Base-by-base conservation (phyloP, 2,797 vertebrate genomes). In the Aeoliscus strigatus region DNA sequence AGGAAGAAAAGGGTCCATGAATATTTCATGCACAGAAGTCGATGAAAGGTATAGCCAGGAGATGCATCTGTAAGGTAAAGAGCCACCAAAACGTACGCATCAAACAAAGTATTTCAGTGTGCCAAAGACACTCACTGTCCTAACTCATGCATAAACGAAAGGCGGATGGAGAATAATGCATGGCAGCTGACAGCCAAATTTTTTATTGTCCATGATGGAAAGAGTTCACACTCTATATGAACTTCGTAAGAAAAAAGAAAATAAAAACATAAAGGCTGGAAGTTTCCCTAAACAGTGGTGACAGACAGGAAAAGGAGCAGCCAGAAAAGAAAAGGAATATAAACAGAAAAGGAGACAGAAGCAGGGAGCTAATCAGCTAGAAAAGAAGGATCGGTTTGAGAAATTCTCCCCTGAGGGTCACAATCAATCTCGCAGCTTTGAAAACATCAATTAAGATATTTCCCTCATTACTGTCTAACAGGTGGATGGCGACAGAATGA, bases 101-200 rank as follows among this genome's bases (percentile, higher is more conserved):
- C 64, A 42, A 54, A 59, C 33, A 1, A 27, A 53, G 43, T 30
- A 48, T 66, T 61, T 53, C 63, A 59, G 42, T 51, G 49, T 73
- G 65, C 58, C 51, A 62, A 43, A 53, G 42, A 64, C 40, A 61
- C 58, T 59, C 73, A 55, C 41, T 40, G 53, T 64, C 58, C 59
- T 66, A 57, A 70, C 63, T 67, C 67, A 53, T 70, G 77, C 71
- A 73, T 70, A 66, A 73, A 68, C 57, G 59, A 56, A 53, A 54
- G 53, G 44, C 60, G 60, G 76, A 65, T 50, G 55, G 67, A 77
- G 59, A 75, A 77, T 56, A 46, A n/a, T n/a, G n/a, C n/a, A n/a
- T n/a, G 11, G 31, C 24, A 70, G 57, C 60, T 48, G 54, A 64
- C 59, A 39, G 69, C 63, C 54, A 66, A 45, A 39, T 27, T 73